Evolutionary conservation across 1,140 invertebrate genomes (phyloP).

Genomic region (Danaus melanippus): DNA sequence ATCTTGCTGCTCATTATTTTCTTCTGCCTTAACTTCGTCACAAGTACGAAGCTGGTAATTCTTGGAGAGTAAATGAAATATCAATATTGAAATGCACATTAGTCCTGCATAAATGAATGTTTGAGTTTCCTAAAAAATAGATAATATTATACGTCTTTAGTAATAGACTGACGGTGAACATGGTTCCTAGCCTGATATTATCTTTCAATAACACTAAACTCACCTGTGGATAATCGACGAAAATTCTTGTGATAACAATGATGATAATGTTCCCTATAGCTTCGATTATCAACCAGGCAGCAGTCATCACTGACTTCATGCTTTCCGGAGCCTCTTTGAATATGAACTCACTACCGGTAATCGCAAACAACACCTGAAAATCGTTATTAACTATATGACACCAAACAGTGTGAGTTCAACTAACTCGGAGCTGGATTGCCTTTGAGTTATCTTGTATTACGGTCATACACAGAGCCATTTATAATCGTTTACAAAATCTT

Average conservation of each 20-base stretch:
- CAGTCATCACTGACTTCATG: constrained; percentile 94
- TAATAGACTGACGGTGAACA: not conserved
- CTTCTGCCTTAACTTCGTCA: constrained; percentile 17
- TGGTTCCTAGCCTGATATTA: not conserved
- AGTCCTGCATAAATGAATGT: constrained; percentile 56
- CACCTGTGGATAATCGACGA: constrained; percentile 44
- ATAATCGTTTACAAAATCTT: no score
- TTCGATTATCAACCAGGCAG: constrained; percentile 90
- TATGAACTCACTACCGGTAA: constrained; percentile 93
- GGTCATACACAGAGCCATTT: no score
- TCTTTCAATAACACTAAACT: constrained; percentile 4
- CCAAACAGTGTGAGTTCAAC: no score
- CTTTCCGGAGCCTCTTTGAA: constrained; percentile 91
- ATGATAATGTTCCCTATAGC: constrained; percentile 94
- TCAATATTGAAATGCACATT: constrained; percentile 45
- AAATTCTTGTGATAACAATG: constrained; percentile 51
- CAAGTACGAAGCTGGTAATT: constrained; percentile 34
- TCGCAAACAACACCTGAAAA: constrained; percentile 86
- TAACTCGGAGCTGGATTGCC: no score
- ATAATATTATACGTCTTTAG: not conserved
- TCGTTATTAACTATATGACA: not conserved
- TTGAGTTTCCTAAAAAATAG: constrained; percentile 48
- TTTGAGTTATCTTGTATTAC: no score
- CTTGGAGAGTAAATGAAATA: constrained; percentile 45
- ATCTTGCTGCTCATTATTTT: no score